These are phyloP conservation scores for Philhelius pedissequus DNA, from an alignment of 2,888 invertebrate species.

Conservation along the genomic window DNA sequence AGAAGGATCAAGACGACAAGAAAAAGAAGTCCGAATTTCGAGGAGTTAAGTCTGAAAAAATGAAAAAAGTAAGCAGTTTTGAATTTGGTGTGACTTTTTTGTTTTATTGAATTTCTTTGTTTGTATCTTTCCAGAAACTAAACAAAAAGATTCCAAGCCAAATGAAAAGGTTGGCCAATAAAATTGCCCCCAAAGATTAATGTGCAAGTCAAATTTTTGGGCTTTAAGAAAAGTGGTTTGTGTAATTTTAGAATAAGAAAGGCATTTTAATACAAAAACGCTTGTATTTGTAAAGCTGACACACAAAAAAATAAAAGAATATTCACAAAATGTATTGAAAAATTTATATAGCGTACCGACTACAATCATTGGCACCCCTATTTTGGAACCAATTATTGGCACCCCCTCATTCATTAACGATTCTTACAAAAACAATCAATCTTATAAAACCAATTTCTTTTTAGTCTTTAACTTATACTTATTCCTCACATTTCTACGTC, in stretches of 20 bases:
- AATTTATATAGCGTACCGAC: too few relatives aligned
- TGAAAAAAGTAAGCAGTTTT: conserved; percentile 69
- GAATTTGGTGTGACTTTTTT: not conserved
- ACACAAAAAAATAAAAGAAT: not conserved
- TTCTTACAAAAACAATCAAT: too few relatives aligned
- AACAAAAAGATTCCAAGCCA: conserved; percentile 73
- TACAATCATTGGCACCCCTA: too few relatives aligned
- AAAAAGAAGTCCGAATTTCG: conserved; percentile 74
- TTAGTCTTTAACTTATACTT: too few relatives aligned
- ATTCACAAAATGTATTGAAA: too few relatives aligned
- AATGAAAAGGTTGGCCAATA: conserved; percentile 74
- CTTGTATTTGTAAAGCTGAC: not conserved
- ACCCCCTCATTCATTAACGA: too few relatives aligned
- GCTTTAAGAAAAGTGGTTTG: not conserved
- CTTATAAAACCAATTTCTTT: too few relatives aligned
- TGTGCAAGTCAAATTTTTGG: not conserved
- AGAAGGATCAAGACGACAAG: not conserved
- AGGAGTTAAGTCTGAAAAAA: conserved; percentile 74
- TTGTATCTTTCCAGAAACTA: conserved; percentile 68
- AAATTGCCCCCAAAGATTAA: conserved; percentile 75
- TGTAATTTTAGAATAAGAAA: not conserved
- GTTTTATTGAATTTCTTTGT: not conserved
- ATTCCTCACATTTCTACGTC: too few relatives aligned
- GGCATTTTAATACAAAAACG: not conserved
- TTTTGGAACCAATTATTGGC: too few relatives aligned